These are phyloP conservation scores for Pipistrellus pipistrellus DNA, from an alignment of 2,797 vertebrate genomes.

Conservation along the genomic window DNA sequence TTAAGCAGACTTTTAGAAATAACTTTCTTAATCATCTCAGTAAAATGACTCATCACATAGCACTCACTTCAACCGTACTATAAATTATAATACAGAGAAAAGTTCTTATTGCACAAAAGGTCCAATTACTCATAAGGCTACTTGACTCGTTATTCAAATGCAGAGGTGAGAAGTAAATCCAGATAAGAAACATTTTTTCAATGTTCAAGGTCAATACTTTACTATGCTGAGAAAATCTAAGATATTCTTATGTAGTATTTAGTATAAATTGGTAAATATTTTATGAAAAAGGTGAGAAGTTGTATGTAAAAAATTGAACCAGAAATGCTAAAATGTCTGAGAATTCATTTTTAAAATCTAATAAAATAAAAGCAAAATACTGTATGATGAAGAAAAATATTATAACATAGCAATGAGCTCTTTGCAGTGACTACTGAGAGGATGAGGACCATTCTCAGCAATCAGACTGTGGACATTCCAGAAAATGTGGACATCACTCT, in stretches of 20 bases:
- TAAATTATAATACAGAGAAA: slow-evolving; percentile 90
- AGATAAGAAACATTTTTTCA: slow-evolving; percentile 80
- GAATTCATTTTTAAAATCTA: neutral
- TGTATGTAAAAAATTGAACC: neutral
- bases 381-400: no score
- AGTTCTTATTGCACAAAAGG: slow-evolving; percentile 92
- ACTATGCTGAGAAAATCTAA: slow-evolving; percentile 34
- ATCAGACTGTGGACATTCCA: no score
- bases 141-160: slow-evolving; percentile 90
- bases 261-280: neutral
- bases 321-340: neutral
- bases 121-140: slow-evolving; percentile 88
- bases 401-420: neutral
- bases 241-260: slow-evolving; percentile 12
- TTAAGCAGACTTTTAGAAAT: slow-evolving; percentile 90
- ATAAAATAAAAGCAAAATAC: slow-evolving; percentile 21
- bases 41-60: slow-evolving; percentile 91
- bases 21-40: slow-evolving; percentile 91
- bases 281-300: neutral
- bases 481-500: no score
- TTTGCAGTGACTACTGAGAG: no score
- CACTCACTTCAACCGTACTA: slow-evolving; percentile 89
- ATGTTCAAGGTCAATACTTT: slow-evolving; percentile 65
- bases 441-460: no score
- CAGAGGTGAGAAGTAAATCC: slow-evolving; percentile 80